These are phyloP conservation scores for Mesembrinibis cayennensis DNA, from an alignment of 2,113 vertebrate genomes.

Conservation along the genomic window DNA sequence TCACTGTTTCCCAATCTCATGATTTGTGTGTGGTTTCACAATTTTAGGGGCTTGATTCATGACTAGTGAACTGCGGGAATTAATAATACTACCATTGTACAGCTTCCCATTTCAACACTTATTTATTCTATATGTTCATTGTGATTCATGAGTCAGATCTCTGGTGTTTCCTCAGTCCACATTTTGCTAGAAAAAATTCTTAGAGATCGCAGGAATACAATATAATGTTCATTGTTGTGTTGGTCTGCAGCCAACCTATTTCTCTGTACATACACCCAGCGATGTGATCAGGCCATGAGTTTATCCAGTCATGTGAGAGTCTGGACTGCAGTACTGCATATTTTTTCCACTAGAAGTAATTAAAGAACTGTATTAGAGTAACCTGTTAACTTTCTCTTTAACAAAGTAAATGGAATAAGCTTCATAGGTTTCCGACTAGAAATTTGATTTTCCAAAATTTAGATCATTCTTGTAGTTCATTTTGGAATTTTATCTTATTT, in stretches of 20 bases:
- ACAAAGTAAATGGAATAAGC: background rate
- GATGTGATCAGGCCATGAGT: background rate
- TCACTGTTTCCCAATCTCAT: background rate
- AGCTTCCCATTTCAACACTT: background rate
- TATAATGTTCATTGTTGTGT: background rate
- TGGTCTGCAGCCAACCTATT: background rate
- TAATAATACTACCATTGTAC: background rate
- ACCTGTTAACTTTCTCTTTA: background rate
- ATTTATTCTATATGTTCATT: background rate
- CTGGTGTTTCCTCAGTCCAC: background rate
- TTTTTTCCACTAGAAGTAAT: background rate
- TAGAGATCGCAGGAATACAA: background rate
- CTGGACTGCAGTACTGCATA: background rate
- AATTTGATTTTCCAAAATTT: background rate
- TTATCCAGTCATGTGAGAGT: background rate
- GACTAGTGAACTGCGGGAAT: background rate
- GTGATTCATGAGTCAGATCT: background rate
- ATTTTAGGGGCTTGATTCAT: background rate
- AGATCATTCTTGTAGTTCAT: background rate
- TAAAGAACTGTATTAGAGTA: background rate
- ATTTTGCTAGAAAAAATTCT: background rate
- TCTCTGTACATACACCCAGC: background rate
- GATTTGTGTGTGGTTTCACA: background rate
- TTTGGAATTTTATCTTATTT: background rate
- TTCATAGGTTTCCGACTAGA: background rate